Evolutionary conservation across 2,888 invertebrate genomes (phyloP), one percentile per base, ranked within the genome.

Genomic region (Apotomis betuletana): DNA sequence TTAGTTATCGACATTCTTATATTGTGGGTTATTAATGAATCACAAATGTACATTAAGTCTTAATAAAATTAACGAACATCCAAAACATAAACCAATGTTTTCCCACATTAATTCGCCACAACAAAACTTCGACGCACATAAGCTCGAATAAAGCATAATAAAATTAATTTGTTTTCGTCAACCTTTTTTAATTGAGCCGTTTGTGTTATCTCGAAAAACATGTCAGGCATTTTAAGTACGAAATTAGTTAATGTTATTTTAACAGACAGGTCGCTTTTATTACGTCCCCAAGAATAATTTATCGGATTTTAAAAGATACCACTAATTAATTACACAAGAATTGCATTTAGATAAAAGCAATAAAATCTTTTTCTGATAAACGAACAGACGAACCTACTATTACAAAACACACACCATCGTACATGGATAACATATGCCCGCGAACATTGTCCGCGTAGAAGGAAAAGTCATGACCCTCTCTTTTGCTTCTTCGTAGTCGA

Each of bases 111-210:
- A 27, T 57, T 13, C 10, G 41, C 55, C 15, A 58, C 6, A 69
- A 69, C n/a, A 58, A 52, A 63, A 58, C 27, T 41, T 44, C n/a
- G 41, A 52, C 15, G 63, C 41, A 57, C 55, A 51, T 49, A 69
- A 13, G 13, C 38, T 57, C 36, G 12, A 46, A 55, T 58, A 27
- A 67, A 5, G 61, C 36, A 69, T 64, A 65, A 65, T 67, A 70
- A 60, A 61, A 60, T 65, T 55, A 61, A 60, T 55, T 54, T 52
- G 70, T 70, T 59, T 44, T 52, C 41, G 64, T 36, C 69, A 64
- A 38, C 52, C 38, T 59, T 46, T 65, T 62, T 69, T 69, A 57
- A 69, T 69, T 9, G 15, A 69, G 38, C 49, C 49, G 27, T 54
- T 69, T 55, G 60, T 8, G 12, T 62, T 63, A 69, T 57, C 38